Evolutionary conservation across 2,113 vertebrate species (phyloP).

Genomic region (Malurus melanocephalus): DNA sequence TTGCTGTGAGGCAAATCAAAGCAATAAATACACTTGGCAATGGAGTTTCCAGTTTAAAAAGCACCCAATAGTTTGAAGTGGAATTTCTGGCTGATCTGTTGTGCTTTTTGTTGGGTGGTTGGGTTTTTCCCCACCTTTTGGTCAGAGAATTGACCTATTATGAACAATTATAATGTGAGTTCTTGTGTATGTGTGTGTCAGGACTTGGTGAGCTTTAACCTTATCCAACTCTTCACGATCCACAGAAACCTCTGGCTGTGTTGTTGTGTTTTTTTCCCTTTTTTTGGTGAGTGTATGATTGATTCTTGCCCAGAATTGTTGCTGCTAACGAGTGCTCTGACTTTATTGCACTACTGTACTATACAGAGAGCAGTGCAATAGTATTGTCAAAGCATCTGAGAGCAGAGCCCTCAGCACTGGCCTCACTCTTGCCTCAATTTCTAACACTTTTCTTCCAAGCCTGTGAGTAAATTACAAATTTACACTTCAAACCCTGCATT

Average conservation of each 20-base stretch:
- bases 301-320: constrained; percentile 18
- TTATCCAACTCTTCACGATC: not conserved
- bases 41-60: not conserved
- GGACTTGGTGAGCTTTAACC: not conserved
- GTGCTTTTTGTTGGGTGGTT: not conserved
- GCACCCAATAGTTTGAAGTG: not conserved
- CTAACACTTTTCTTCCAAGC: constrained; percentile 1
- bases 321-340: constrained; percentile 93
- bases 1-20: not conserved
- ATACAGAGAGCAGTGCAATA: constrained; percentile 98
- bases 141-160: not conserved
- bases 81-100: not conserved
- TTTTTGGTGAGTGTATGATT: not conserved
- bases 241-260: constrained; percentile 17
- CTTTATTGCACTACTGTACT: constrained; percentile 99
- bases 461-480: constrained; percentile 13
- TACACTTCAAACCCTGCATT: not conserved
- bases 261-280: not conserved
- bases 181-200: not conserved
- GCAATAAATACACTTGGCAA: not conserved
- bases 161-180: not conserved
- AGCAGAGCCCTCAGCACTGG: constrained; percentile 70
- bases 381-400: constrained; percentile 98
- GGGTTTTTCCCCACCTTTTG: not conserved
- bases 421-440: not conserved